These are phyloP conservation scores for Lipophrys pholis DNA, from an alignment of 2,113 vertebrate genomes.

Conservation along the genomic window DNA sequence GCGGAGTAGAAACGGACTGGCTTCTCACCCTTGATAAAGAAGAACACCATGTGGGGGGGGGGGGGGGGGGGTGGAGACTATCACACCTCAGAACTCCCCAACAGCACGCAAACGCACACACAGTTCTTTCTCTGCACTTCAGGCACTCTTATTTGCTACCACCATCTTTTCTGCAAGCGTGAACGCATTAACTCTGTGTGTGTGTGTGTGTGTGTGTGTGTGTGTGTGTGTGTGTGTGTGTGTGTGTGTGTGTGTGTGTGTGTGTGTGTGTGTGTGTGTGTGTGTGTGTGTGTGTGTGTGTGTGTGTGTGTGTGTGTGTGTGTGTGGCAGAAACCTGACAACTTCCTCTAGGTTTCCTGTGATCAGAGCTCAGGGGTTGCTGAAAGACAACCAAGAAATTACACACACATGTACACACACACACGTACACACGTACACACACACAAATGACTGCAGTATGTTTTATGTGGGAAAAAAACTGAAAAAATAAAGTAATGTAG, in stretches of 20 bases:
- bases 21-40: constrained; percentile 26
- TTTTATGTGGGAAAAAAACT: constrained; percentile 16
- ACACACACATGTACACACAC: constrained; percentile 1
- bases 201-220: constrained; percentile 9
- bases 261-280: constrained; percentile 9
- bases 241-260: constrained; percentile 9
- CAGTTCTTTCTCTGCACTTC: constrained; percentile 3
- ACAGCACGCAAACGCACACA: background rate
- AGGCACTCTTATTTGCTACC: constrained; percentile 25
- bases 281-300: constrained; percentile 9
- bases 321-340: constrained; percentile 47
- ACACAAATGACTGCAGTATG: background rate
- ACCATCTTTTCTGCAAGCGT: constrained; percentile 32
- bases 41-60: constrained; percentile 2
- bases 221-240: constrained; percentile 9
- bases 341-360: constrained; percentile 75
- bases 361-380: constrained; percentile 64
- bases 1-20: background rate
- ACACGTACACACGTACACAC: too few species aligned
- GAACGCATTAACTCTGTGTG: constrained; percentile 35
- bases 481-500: background rate
- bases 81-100: constrained; percentile 26
- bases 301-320: constrained; percentile 5
- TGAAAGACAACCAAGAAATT: constrained; percentile 68
- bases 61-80: too few species aligned